phyloP scores from a whole-genome alignment of 2,888 invertebrate species.

The Hydriomena furcata region DNA sequence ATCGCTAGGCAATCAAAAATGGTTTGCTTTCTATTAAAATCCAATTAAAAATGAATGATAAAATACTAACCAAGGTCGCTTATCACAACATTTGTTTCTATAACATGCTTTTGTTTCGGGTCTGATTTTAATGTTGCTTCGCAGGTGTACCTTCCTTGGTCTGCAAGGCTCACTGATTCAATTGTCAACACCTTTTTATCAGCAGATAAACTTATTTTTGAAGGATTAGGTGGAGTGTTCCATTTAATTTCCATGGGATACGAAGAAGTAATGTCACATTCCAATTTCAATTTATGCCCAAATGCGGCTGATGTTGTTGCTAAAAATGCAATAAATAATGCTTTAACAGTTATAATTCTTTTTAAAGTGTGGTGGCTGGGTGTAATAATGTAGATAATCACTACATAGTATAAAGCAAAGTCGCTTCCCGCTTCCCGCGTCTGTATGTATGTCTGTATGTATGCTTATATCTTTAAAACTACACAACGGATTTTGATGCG shows the following conservation, averaged over 20 bases:
- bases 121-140: conserved; percentile 13
- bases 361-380: too few relatives aligned
- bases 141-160: conserved; percentile 18
- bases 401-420: too few relatives aligned
- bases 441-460: too few relatives aligned
- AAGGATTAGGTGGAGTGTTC: conserved; percentile 10
- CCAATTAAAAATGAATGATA: too few relatives aligned
- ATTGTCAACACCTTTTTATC: conserved; percentile 18
- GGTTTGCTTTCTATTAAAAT: too few relatives aligned
- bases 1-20: too few relatives aligned
- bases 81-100: conserved; percentile 11
- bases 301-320: conserved; percentile 1
- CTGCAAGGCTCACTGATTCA: conserved; percentile 4
- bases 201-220: conserved; percentile 7
- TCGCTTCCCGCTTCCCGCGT: too few relatives aligned
- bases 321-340: background rate
- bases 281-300: conserved; percentile 7
- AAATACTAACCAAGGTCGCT: conserved; percentile 11
- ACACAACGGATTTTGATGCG: too few relatives aligned
- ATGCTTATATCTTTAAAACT: too few relatives aligned
- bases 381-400: too few relatives aligned
- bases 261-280: conserved; percentile 2
- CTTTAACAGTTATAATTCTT: too few relatives aligned
- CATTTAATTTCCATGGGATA: conserved; percentile 10
- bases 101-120: background rate